phyloP scores from a whole-genome alignment of 2,797 vertebrate species.

The Emys orbicularis region DNA sequence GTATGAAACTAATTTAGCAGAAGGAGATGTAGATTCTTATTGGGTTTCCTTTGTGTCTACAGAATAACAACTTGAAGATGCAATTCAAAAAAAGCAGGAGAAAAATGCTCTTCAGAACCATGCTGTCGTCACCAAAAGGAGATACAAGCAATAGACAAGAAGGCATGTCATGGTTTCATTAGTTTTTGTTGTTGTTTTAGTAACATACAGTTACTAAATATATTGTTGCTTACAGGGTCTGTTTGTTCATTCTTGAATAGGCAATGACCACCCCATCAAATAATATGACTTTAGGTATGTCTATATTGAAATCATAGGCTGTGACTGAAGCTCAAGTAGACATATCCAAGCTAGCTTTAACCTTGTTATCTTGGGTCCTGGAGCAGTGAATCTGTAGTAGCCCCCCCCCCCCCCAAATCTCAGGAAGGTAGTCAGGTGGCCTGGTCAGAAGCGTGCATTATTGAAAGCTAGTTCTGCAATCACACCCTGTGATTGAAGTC shows the following conservation, averaged over 20 bases:
- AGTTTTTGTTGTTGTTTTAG: too few species aligned
- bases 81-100: background rate
- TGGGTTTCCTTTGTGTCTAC: background rate
- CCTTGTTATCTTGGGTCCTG: background rate
- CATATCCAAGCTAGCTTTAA: background rate
- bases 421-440: background rate
- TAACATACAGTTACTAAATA: background rate
- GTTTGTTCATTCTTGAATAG: background rate
- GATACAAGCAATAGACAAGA: background rate
- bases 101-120: background rate
- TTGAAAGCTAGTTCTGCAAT: background rate
- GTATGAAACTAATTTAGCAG: background rate
- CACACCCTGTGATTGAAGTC: background rate
- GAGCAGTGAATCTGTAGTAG: background rate
- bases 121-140: background rate
- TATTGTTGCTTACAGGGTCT: background rate
- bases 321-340: background rate
- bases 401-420: background rate
- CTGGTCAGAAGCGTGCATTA: background rate
- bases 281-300: background rate
- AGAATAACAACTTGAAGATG: background rate
- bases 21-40: background rate
- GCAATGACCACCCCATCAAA: accelerated
- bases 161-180: background rate
- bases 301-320: background rate